A percentile compares a stretch with the other conserved stretches of the same genome.
These are phyloP conservation scores for Caenorhabditis panamensis DNA, from an alignment of 2,888 invertebrate genomes.

Conservation along the genomic window DNA sequence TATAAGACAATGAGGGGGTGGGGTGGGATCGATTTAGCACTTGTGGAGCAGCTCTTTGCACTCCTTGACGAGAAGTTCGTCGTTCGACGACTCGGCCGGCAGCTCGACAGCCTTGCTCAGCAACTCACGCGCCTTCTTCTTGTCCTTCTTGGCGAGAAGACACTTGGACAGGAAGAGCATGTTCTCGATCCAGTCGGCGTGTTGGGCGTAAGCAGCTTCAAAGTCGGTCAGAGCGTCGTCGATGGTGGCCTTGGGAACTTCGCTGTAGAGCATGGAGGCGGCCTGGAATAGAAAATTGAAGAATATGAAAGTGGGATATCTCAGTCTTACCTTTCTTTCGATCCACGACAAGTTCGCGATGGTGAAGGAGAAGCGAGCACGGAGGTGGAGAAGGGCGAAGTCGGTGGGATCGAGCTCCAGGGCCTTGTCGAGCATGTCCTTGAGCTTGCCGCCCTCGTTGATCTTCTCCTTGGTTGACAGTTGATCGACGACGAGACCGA, in stretches of 20 bases:
- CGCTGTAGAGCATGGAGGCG: conserved; percentile 69
- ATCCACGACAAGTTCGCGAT: conserved; percentile 74
- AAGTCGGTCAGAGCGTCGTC: conserved; percentile 75
- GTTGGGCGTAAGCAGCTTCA: conserved; percentile 79
- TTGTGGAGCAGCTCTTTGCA: conserved; percentile 66
- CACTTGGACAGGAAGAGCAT: conserved; percentile 82
- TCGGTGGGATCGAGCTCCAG: conserved; percentile 69
- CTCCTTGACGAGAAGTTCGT: conserved; percentile 64
- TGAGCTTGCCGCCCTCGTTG: conserved; percentile 77
- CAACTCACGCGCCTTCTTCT: conserved; percentile 70
- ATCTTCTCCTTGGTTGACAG: conserved; percentile 79
- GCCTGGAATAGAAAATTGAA: conserved; percentile 51
- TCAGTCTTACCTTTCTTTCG: conserved; percentile 68
- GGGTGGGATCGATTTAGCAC: conserved; percentile 48
- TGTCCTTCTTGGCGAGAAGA: conserved; percentile 74
- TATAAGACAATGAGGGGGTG: background rate
- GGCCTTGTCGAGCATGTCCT: conserved; percentile 77
- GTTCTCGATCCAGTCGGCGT: conserved; percentile 83
- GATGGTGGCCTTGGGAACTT: conserved; percentile 71
- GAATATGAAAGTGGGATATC: background rate
- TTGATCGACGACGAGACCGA: conserved; percentile 74
- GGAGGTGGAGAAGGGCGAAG: conserved; percentile 72
- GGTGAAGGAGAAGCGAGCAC: conserved; percentile 72
- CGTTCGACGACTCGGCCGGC: conserved; percentile 57
- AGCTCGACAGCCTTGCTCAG: conserved; percentile 65